Percentiles rank a stretch among this genome's conserved stretches.
These are phyloP conservation scores for Macrotrachela quadricornifera DNA, from an alignment of 1,140 invertebrate species.

Conservation along the genomic window DNA sequence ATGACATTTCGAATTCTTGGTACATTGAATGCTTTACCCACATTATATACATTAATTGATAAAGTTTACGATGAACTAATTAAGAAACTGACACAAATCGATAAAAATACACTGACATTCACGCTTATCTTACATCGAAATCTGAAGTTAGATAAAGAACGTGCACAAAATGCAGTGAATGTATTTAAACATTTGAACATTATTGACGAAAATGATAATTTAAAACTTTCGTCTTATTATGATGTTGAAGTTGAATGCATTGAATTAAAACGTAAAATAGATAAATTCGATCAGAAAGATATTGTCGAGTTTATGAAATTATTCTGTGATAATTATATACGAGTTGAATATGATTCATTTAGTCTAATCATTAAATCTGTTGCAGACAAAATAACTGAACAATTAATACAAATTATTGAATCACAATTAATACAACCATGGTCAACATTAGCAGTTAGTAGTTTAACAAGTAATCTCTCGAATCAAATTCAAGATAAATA, in stretches of 20 bases:
- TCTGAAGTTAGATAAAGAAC: not conserved
- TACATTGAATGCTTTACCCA: not conserved
- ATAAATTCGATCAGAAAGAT: no score
- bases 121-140: not conserved
- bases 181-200: not conserved
- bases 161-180: not conserved
- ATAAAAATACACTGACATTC: not conserved
- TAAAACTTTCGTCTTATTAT: not conserved
- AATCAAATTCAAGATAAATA: not conserved
- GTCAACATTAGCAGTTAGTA: not conserved
- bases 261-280: not conserved
- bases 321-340: not conserved
- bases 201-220: no score
- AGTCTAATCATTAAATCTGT: not conserved
- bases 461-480: not conserved
- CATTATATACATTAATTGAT: not conserved
- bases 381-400: not conserved
- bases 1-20: not conserved
- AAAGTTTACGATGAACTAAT: not conserved
- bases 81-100: not conserved
- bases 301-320: not conserved
- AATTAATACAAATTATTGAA: not conserved
- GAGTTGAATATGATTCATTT: not conserved
- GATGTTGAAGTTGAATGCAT: not conserved
- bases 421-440: not conserved